Base-by-base conservation (phyloP, 1,140 invertebrate species). In the Radopholus similis region DNA sequence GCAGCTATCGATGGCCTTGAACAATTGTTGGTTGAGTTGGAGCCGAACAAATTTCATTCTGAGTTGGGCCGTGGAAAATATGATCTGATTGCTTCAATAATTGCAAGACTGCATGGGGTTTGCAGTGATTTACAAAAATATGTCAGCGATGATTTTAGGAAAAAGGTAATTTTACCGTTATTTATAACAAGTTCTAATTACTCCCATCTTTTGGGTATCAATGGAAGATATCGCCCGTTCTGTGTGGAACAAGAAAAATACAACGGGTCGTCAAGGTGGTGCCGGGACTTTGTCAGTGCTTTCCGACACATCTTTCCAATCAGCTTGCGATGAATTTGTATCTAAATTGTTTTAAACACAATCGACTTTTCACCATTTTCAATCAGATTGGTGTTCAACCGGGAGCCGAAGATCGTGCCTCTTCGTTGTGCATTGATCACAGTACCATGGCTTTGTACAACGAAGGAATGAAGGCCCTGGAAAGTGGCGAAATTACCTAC, bases 181-280 rank as follows among this genome's bases (percentile, higher is more conserved):
- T 35, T 9, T 37, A 26, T 60, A 15, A 6, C 1, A 54, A 54
- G n/a, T 13, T 28, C 11, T 2, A 37, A 1, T 54, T 26, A 1
- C n/a, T 42, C n/a, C n/a, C 40, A n/a, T 13, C 40, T 57, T 21
- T 9, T 11, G 51, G 30, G 57, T 59, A n/a, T 44, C 73, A 13
- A 73, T 73, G 1, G 75, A 77, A 38, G 69, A 73, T 35, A 77
- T 74, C 37, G 73, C 75, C 5, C 51, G 71, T 40, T 60, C 75
- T 2, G 71, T 75, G 26, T 75, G 75, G 75, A 72, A 68, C 30
- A 30, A 37, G n/a, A 73, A 51, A 62, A 57, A 38, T 55, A 37
- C 57, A 15, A 15, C 30, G n/a, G 21, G 47, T 28, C 23, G 38
- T 21, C 21, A 26, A 57, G 53, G 49, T 8, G 38, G 47, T 15